Evolutionary conservation across 2,797 vertebrate genomes (phyloP), one percentile per base, ranked within the genome.

Genomic region (Pseudomugil gertrudae): DNA sequence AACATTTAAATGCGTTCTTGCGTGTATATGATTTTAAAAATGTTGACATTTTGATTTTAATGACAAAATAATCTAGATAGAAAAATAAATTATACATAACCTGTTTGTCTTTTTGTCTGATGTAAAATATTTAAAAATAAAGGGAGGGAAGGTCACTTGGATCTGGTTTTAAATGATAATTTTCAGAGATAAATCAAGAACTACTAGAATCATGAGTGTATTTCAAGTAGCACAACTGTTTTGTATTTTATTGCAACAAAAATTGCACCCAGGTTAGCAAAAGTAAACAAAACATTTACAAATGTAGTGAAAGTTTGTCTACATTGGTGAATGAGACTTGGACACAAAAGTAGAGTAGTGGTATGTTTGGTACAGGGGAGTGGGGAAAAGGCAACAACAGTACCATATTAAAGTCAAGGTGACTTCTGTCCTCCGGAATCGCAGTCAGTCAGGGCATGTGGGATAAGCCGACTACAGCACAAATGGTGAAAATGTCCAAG

Each of bases 11-110:
- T 94, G 94, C 95, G 82, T 95, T 93, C 89, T 95, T 95, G 93
- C 94, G 92, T 94, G 96, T 97, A 95, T 95, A 96, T 96, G 96
- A 96, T 97, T 96, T 96, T 96, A 96, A 96, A 51, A 96, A 95
- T 95, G 94, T 96, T 95, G 95, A 96, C 94, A 93, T 95, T 95
- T 95, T 89, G 93, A 96, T 97, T 94, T 94, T 95, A 90, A 92
- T 90, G 90, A 93, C 77, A 91, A 94, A 93, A 90, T 92, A 90
- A 86, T 95, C 89, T 91, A 94, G 93, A 93, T 93, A 91, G 84
- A 94, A 90, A 92, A 92, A 91, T 92, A 90, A 85, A 91, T 89
- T 89, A 87, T 89, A 87, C 84, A 90, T 90, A 89, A 91, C 86
- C 92, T 87, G 87, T 84, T 36, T 74, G 51, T 76, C 38, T 55